These are phyloP conservation scores for Eupithecia inturbata DNA, from an alignment of 2,888 invertebrate genomes.

Conservation along the genomic window DNA sequence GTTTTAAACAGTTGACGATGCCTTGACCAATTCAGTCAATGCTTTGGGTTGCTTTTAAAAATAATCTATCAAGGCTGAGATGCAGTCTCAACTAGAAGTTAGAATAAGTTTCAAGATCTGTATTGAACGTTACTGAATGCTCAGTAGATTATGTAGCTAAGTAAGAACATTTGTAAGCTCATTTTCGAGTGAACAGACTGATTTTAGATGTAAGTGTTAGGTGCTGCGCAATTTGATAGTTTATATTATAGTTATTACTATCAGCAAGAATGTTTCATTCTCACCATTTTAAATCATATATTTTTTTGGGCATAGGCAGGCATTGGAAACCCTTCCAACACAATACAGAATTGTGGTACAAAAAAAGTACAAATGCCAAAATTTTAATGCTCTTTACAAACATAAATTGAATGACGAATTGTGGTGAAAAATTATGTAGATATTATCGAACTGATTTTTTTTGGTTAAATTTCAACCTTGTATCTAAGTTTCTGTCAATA, in stretches of 20 bases:
- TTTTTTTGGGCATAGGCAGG: neutral
- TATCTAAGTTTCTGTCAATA: constrained; percentile 50
- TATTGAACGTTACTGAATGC: constrained; percentile 56
- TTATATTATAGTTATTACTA: constrained; percentile 47
- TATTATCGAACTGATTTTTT: constrained; percentile 24
- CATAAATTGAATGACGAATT: neutral
- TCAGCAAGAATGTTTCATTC: neutral
- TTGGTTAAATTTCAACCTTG: constrained; percentile 19
- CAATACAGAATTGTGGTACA: neutral
- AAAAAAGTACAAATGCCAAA: neutral
- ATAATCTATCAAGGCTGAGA: neutral
- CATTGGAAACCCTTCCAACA: neutral
- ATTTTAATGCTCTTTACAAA: neutral
- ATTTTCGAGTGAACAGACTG: constrained; percentile 79
- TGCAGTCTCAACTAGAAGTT: constrained; percentile 16
- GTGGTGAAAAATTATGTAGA: constrained; percentile 5
- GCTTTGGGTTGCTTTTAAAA: neutral
- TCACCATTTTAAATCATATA: constrained; percentile 3
- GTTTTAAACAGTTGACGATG: constrained; percentile 6
- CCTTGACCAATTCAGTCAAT: constrained; percentile 11
- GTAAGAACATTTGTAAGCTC: constrained; percentile 66
- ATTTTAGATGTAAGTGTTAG: constrained; percentile 78
- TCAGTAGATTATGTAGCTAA: constrained; percentile 57
- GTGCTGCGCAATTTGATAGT: constrained; percentile 67
- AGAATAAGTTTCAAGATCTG: constrained; percentile 33